Evolutionary conservation across 2,888 invertebrate genomes (phyloP).

Genomic region (Leucophenga maculata): DNA sequence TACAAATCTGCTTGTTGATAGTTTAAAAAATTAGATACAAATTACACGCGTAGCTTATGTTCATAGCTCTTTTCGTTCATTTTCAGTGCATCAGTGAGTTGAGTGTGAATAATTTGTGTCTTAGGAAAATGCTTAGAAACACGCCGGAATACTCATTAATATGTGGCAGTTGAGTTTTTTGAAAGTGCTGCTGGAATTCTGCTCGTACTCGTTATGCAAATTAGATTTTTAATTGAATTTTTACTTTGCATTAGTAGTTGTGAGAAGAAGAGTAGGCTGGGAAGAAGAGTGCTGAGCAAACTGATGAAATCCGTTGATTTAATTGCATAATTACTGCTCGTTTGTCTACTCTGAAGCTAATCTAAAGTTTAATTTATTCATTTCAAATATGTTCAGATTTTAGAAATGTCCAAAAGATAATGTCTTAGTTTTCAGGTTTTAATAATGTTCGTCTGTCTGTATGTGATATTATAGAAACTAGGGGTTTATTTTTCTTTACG

Average conservation of each 20-base stretch:
- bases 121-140: background rate
- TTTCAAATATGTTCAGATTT: no score
- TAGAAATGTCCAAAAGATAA: no score
- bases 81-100: slow-evolving; percentile 23
- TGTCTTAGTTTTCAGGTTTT: no score
- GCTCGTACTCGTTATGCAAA: slow-evolving; percentile 13
- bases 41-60: slow-evolving; percentile 66
- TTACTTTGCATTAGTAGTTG: background rate
- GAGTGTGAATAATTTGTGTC: slow-evolving; percentile 9
- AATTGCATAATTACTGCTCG: no score
- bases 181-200: slow-evolving; percentile 10
- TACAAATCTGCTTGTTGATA: slow-evolving; percentile 55
- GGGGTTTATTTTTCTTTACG: no score
- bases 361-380: no score
- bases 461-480: no score
- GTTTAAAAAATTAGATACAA: slow-evolving; percentile 66
- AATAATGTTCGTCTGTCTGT: no score
- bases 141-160: background rate
- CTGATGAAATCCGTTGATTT: no score
- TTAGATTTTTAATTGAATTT: slow-evolving; percentile 18
- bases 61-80: slow-evolving; percentile 54
- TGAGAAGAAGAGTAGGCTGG: no score
- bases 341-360: no score
- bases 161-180: background rate
- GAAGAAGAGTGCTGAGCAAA: no score